Conservation (phyloP, 2,888 invertebrate genomes). For the Limulus polyphemus region DNA sequence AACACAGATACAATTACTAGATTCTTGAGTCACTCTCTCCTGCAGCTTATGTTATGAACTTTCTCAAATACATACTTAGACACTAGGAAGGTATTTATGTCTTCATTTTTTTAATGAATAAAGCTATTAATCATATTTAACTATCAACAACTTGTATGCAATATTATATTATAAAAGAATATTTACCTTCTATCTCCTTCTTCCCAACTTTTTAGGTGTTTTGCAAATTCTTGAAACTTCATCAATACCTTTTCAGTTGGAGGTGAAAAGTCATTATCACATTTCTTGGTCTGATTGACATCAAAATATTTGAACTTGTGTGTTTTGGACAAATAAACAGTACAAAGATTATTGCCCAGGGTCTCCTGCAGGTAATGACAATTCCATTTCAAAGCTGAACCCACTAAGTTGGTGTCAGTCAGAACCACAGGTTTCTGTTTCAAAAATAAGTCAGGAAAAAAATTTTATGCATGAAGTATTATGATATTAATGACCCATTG, state of each 20-base stretch:
- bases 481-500: too few relatives aligned
- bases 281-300: conserved; percentile 44
- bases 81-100: too few relatives aligned
- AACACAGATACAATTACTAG: too few relatives aligned
- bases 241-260: conserved; percentile 45
- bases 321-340: conserved; percentile 46
- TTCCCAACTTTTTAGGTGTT: conserved; percentile 42
- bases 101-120: too few relatives aligned
- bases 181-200: conserved; percentile 43
- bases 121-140: too few relatives aligned
- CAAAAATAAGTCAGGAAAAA: too few relatives aligned
- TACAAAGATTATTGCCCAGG: conserved; percentile 45
- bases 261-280: conserved; percentile 41
- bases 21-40: too few relatives aligned
- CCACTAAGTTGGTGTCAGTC: conserved; percentile 45
- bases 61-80: too few relatives aligned
- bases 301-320: conserved; percentile 52
- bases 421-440: conserved; percentile 50
- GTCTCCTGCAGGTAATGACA: conserved; percentile 46
- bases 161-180: too few relatives aligned
- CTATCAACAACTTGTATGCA: too few relatives aligned
- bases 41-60: too few relatives aligned
- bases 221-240: conserved; percentile 47
- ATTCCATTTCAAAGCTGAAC: conserved; percentile 47
- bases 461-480: too few relatives aligned